Conservation (phyloP, 2,888 invertebrate genomes). For the Limenitis camilla region DNA sequence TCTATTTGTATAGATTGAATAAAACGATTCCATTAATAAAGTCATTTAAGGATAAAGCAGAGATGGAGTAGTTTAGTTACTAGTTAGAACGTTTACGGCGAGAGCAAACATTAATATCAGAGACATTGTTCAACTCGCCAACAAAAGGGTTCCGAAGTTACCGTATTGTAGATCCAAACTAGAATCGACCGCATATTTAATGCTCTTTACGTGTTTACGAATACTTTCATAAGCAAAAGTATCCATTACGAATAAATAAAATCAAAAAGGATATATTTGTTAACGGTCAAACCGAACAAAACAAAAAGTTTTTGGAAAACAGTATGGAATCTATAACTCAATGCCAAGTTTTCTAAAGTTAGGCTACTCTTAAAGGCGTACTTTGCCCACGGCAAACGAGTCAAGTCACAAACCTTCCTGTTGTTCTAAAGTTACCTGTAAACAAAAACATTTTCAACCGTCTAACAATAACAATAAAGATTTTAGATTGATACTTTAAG, state of each 20-base stretch:
- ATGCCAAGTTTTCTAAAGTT: slow-evolving; percentile 67
- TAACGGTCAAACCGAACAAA: slow-evolving; percentile 64
- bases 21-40: too few species aligned
- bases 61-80: too few species aligned
- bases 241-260: slow-evolving; percentile 29
- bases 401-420: slow-evolving; percentile 48
- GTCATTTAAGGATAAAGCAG: too few species aligned
- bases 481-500: slow-evolving; percentile 23
- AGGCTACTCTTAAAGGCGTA: slow-evolving; percentile 56
- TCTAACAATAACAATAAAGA: slow-evolving; percentile 28
- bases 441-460: slow-evolving; percentile 52
- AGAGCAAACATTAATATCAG: slow-evolving; percentile 4
- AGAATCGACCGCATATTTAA: slow-evolving; percentile 14
- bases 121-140: slow-evolving; percentile 4
- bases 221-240: slow-evolving; percentile 20
- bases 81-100: background rate
- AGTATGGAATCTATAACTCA: slow-evolving; percentile 72
- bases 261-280: slow-evolving; percentile 58
- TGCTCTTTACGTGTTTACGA: slow-evolving; percentile 16
- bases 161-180: slow-evolving; percentile 3
- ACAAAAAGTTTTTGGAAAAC: slow-evolving; percentile 69
- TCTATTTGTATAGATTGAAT: too few species aligned
- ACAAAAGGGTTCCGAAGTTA: slow-evolving; percentile 8
- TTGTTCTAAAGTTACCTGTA: slow-evolving; percentile 60
- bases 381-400: slow-evolving; percentile 50